A percentile compares a stretch with the other conserved stretches of the same genome.
These are phyloP conservation scores for Pangasius mekongensis DNA, from an alignment of 2,797 vertebrate genomes.

Conservation along the genomic window DNA sequence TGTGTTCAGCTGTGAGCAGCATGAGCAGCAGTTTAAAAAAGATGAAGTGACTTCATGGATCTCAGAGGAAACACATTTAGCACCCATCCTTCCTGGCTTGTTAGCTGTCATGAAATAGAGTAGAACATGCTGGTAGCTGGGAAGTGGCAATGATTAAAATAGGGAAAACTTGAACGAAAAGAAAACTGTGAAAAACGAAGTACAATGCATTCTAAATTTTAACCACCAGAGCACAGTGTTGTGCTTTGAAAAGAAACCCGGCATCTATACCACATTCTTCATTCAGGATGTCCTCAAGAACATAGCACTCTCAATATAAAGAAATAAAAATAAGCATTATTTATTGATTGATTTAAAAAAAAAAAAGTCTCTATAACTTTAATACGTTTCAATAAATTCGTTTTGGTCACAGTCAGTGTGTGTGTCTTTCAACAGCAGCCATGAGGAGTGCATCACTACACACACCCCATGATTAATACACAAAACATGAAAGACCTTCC, in stretches of 20 bases:
- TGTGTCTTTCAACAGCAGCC: neutral
- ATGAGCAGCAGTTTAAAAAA: neutral
- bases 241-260: neutral
- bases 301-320: neutral
- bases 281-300: neutral
- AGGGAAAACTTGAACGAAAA: neutral
- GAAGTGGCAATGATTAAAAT: neutral
- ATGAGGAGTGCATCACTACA: neutral
- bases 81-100: neutral
- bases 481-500: neutral
- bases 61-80: neutral
- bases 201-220: neutral
- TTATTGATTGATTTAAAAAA: neutral
- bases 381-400: neutral
- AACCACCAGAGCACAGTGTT: conserved; percentile 46
- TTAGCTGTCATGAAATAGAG: neutral
- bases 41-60: neutral
- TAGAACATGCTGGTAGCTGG: neutral
- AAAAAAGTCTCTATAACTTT: neutral
- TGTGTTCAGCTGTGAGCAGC: neutral
- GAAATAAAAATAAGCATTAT: neutral
- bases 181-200: neutral
- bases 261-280: neutral
- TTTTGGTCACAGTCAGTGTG: neutral
- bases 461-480: neutral